Evolutionary conservation across 2,797 vertebrate species (phyloP).

Genomic region (Xenops minutus): DNA sequence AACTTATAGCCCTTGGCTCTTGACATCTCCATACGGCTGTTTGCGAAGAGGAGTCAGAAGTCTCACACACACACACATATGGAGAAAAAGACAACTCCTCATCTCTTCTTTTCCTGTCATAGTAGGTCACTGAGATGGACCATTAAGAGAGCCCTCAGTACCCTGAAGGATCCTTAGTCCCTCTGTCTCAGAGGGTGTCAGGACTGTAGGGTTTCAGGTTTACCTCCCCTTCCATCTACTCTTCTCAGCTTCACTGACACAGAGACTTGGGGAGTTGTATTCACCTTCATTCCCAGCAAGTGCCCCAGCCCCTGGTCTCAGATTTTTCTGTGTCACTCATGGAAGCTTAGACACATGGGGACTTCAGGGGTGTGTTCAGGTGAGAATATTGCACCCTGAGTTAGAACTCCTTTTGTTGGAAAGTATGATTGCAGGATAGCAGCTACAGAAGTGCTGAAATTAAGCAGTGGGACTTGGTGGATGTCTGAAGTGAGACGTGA

Average conservation of each 20-base stretch:
- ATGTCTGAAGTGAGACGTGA: background rate
- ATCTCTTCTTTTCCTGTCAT: background rate
- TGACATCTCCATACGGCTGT: background rate
- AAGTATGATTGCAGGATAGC: fast-evolving
- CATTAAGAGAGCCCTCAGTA: background rate
- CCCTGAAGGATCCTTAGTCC: background rate
- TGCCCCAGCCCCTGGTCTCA: background rate
- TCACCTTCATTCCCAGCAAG: background rate
- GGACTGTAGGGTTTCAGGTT: background rate
- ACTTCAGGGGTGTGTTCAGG: background rate
- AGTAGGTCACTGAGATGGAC: background rate
- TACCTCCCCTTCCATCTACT: background rate
- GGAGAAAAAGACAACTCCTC: background rate
- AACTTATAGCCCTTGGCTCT: background rate
- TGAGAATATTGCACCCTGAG: background rate
- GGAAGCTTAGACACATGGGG: fast-evolving
- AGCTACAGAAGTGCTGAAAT: background rate
- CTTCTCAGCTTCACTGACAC: background rate
- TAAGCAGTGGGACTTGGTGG: background rate
- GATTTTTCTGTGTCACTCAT: background rate
- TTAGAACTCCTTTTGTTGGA: background rate
- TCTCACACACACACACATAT: background rate
- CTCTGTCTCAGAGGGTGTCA: background rate
- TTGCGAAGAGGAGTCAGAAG: background rate
- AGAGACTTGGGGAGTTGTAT: background rate